These are phyloP conservation scores for Chascanopsetta lugubris DNA, from an alignment of 2,113 vertebrate species.

Conservation along the genomic window DNA sequence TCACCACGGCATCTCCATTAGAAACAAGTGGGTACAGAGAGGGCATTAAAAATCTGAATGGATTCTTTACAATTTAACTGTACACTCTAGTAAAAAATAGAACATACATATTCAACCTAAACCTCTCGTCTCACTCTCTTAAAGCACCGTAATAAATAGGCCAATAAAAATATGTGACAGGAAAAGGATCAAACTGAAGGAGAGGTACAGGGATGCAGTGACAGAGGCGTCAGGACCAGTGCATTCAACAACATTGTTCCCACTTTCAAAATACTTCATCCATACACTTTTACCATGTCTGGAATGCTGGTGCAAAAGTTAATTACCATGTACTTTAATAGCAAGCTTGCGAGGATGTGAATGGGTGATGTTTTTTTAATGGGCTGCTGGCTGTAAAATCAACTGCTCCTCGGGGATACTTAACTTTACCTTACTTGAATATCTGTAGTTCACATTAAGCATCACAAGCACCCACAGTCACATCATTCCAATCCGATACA, in stretches of 20 bases:
- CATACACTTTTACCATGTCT: conserved; percentile 18
- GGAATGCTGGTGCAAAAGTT: conserved; percentile 6
- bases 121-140: conserved; percentile 38
- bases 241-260: conserved; percentile 42
- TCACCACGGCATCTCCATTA: no score
- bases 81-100: conserved; percentile 53
- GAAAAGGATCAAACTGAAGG: conserved; percentile 45
- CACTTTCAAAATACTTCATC: conserved; percentile 22
- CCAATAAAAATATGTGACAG: conserved; percentile 45
- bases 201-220: conserved; percentile 58
- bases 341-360: no score
- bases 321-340: no score
- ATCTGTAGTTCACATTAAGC: background rate
- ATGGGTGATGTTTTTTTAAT: no score
- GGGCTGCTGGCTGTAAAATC: no score
- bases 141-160: conserved; percentile 76
- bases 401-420: no score
- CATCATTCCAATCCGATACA: background rate
- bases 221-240: conserved; percentile 19
- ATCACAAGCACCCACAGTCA: background rate
- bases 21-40: conserved; percentile 37
- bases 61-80: conserved; percentile 33
- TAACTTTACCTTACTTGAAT: no score
- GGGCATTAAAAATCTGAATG: conserved; percentile 51
- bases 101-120: conserved; percentile 31